A percentile compares a stretch with the other conserved stretches of the same genome.
Evolutionary conservation across 2,113 vertebrate species (phyloP).

Genomic region (Uria lomvia): DNA sequence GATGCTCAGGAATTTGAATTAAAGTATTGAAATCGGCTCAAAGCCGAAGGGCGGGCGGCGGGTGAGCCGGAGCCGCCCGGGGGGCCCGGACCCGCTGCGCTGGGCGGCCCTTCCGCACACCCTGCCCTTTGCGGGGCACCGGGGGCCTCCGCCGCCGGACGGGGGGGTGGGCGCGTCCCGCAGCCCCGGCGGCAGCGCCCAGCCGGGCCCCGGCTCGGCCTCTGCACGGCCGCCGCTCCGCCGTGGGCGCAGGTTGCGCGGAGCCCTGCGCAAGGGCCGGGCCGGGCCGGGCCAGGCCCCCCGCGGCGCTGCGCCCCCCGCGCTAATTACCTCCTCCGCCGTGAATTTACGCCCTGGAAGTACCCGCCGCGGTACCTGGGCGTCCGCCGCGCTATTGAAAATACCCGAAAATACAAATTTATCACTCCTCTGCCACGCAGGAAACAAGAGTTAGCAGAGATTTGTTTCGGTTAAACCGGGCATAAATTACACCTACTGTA

Average conservation of each 20-base stretch:
- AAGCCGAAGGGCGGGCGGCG: background rate
- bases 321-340: background rate
- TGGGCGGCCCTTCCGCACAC: background rate
- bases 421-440: background rate
- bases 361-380: background rate
- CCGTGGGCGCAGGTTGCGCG: background rate
- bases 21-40: rapidly evolving
- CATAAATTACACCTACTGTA: background rate
- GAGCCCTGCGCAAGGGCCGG: background rate
- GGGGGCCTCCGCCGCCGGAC: background rate
- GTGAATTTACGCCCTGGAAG: background rate
- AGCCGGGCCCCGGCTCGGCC: background rate
- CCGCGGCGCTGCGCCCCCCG: background rate
- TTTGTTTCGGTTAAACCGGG: background rate
- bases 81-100: background rate
- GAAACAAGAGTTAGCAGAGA: background rate
- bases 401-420: background rate
- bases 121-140: background rate
- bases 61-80: background rate
- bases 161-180: background rate
- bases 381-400: background rate
- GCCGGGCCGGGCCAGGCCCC: background rate
- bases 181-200: background rate
- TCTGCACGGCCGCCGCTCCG: background rate
- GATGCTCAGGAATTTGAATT: background rate